Base-by-base conservation (phyloP, 2,888 invertebrate genomes). In the Autographa gamma region DNA sequence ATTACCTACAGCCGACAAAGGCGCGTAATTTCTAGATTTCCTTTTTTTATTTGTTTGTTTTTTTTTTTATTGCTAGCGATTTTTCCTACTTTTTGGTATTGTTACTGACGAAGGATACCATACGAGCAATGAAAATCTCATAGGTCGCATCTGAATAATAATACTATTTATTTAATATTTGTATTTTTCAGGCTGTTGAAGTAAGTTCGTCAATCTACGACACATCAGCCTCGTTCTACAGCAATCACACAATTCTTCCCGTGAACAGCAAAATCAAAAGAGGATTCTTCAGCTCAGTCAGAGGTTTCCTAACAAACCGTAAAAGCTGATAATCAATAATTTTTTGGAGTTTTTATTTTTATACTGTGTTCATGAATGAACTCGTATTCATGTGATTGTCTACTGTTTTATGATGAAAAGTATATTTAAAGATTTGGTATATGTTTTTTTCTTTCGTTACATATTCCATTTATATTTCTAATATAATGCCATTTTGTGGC, bases 221-320 rank as follows among this genome's bases (percentile, higher is more conserved):
- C 66, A 95, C 95, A 0, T 91, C 95, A 0, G 91, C 87, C 0
- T 95, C 95, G 0, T 95, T 93, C 84, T 94, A 91, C 85, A 94
- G 90, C 70, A 91, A 92, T 74, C 95, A 95, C 83, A 87, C 91
- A 1, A 86, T 93, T 16, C 76, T 86, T 25, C 92, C 91, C 7
- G 64, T 87, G 2, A 90, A 85, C 74, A 87, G 80, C 69, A 93
- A 90, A 83, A 89, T 89, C 68, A 94, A 92, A 75, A 83, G 91
- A 70, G 91, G 94, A 0, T 93, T 95, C 70, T 89, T 94, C 18
- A 92, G 83, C 72, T 93, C 94, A 0, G 89, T 95, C 0, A 87
- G 92, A 68, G 92, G 90, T 13, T 91, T 94, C 66, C 85, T 95
- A 3, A 84, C 88, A 1, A 89, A 81, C 75, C 86, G 90, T 60